phyloP scores from a whole-genome alignment of 2,888 invertebrate genomes.

The Limnephilus marmoratus region DNA sequence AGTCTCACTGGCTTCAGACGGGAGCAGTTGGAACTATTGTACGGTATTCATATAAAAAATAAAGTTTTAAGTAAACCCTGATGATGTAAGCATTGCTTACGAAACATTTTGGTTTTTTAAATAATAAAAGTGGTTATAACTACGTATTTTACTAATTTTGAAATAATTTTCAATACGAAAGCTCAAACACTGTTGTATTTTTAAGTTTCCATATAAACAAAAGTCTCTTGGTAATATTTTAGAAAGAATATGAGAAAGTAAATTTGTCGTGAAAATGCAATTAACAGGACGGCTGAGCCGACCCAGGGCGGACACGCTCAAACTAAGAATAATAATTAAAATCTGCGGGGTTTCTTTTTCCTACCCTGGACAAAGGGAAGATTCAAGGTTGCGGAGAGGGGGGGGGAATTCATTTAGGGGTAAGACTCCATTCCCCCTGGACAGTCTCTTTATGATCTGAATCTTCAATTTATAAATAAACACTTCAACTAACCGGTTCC shows the following conservation, averaged over 20 bases:
- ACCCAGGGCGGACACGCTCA: slow-evolving; percentile 42
- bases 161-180: too few species aligned
- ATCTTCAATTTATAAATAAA: background rate
- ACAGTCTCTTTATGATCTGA: background rate
- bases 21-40: too few species aligned
- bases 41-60: too few species aligned
- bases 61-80: too few species aligned
- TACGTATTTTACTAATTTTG: too few species aligned
- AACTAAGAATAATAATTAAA: slow-evolving; percentile 47
- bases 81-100: too few species aligned
- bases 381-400: slow-evolving; percentile 13
- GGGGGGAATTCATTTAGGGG: background rate
- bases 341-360: slow-evolving; percentile 21
- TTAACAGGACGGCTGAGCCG: slow-evolving; percentile 51
- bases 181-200: too few species aligned
- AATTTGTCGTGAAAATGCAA: slow-evolving; percentile 57
- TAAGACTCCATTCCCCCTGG: background rate
- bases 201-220: background rate
- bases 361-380: slow-evolving; percentile 19
- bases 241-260: background rate
- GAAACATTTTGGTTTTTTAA: too few species aligned
- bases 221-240: background rate
- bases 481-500: background rate
- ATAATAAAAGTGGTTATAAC: too few species aligned
- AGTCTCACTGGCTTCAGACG: too few species aligned